Evolutionary conservation across 37 sponge, comb jelly and placozoan species (phyloP), one percentile per base, ranked within the genome.

Genomic region (Halichondria panicea): DNA sequence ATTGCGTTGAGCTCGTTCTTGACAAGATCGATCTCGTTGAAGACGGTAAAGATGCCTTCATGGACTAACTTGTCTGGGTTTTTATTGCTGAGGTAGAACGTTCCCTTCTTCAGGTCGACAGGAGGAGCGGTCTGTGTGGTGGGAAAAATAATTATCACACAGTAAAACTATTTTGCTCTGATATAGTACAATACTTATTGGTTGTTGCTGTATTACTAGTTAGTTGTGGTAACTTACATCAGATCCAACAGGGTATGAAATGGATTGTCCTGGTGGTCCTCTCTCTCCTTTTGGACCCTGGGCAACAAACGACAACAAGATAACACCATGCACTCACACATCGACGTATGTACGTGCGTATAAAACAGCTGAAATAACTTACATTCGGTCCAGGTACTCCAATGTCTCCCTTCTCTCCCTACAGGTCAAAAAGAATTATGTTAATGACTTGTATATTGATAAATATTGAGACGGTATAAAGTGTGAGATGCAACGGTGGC

Each of bases 11-110:
- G 46, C 32, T 75, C 75, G 2, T 66, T 43, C n/a, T 66, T 46
- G 13, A 80, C 62, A 43, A 64, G 35, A 27, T 72, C 81, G 21
- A 85, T 54, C 69, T 81, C 79, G 30, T 63, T 82, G 59, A 66
- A 85, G 71, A 85, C 80, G n/a, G 90, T 89, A 30, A 86, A 67
- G 38, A 86, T 61, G 4, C 86, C 86, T 42, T 86, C 86, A 9
- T 86, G 70, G 69, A 86, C 43, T 13, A 86, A 45, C 45, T 86
- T 78, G 56, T 86, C 86, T 61, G 64, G 53, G 22, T 78, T 36
- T 42, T 74, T 69, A 72, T 84, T 40, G 50, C 85, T 77, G 41
- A 77, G 42, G 78, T 84, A 84, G 85, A 84, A 84, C 1, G n/a
- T 45, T 2, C 45, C 59, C 21, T 57, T 37, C 72, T 69, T 70